A percentile compares a stretch with the other conserved stretches of the same genome.
These are phyloP conservation scores for Lagodon rhomboides DNA, from an alignment of 2,797 vertebrate species.

Conservation along the genomic window DNA sequence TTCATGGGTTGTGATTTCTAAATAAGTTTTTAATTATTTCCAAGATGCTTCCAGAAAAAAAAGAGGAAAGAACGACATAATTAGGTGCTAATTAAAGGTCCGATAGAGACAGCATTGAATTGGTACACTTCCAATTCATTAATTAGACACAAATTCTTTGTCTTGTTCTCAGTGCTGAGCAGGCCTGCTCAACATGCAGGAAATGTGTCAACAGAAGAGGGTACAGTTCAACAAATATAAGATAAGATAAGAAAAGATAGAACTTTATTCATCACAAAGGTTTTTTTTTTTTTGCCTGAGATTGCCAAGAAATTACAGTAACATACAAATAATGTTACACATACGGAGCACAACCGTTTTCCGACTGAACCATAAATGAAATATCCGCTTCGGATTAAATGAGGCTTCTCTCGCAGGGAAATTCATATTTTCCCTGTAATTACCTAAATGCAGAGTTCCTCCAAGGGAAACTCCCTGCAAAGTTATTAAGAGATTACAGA, in stretches of 20 bases:
- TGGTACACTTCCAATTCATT: not conserved
- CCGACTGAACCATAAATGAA: not conserved
- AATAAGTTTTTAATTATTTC: not conserved
- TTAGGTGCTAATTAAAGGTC: not conserved
- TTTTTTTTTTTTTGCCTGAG: no score
- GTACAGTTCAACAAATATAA: not conserved
- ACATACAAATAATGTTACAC: no score
- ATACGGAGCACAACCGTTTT: no score
- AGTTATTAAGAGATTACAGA: not conserved
- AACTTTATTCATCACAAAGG: no score
- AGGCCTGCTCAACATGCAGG: not conserved
- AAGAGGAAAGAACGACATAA: not conserved
- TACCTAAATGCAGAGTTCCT: not conserved
- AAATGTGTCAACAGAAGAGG: not conserved
- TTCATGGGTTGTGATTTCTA: not conserved
- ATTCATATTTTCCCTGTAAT: constrained; percentile 10
- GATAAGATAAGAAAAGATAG: no score
- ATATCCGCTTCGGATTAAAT: not conserved
- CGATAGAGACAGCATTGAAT: not conserved
- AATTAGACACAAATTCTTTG: not conserved
- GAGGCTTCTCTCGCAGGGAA: not conserved
- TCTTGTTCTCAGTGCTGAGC: not conserved
- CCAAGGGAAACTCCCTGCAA: not conserved
- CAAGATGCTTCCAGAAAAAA: not conserved
- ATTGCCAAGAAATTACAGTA: no score